Conservation (phyloP, 2,888 invertebrate genomes). For the Drosophila diplacantha region DNA sequence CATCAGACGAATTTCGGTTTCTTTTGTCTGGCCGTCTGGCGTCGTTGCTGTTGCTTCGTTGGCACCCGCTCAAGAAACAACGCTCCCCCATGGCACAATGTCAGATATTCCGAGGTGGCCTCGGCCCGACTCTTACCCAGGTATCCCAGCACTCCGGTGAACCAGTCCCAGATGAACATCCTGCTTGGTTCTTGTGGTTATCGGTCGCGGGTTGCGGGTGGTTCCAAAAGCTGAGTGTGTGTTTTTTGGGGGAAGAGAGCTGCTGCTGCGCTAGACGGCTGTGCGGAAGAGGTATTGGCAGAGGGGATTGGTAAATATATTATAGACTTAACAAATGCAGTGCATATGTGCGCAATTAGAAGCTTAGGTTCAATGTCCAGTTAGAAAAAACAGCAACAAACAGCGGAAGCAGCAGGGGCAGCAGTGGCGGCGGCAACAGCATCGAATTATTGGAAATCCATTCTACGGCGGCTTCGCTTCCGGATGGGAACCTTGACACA, state of each 20-base stretch:
- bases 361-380: slow-evolving; percentile 60
- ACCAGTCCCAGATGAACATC: slow-evolving; percentile 98
- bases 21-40: slow-evolving; percentile 43
- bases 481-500: slow-evolving; percentile 52
- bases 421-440: slow-evolving; percentile 21
- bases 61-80: slow-evolving; percentile 72
- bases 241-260: slow-evolving; percentile 51
- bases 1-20: slow-evolving; percentile 35
- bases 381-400: slow-evolving; percentile 4
- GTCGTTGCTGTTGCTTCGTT: slow-evolving; percentile 68
- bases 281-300: slow-evolving; percentile 8
- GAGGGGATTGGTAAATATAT: slow-evolving; percentile 5
- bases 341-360: slow-evolving; percentile 34
- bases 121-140: slow-evolving; percentile 83
- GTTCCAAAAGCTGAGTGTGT: slow-evolving; percentile 48
- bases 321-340: slow-evolving; percentile 7
- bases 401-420: slow-evolving; percentile 4
- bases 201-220: slow-evolving; percentile 35
- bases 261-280: slow-evolving; percentile 54
- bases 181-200: slow-evolving; percentile 45
- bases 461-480: slow-evolving; percentile 16
- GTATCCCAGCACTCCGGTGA: slow-evolving; percentile 94
- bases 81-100: slow-evolving; percentile 46
- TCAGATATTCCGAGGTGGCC: slow-evolving; percentile 28
- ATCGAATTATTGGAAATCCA: slow-evolving; percentile 32